Percentiles rank a stretch among this genome's conserved stretches.
Conservation (phyloP, 2,113 vertebrate genomes). For the Panthera leo region DNA sequence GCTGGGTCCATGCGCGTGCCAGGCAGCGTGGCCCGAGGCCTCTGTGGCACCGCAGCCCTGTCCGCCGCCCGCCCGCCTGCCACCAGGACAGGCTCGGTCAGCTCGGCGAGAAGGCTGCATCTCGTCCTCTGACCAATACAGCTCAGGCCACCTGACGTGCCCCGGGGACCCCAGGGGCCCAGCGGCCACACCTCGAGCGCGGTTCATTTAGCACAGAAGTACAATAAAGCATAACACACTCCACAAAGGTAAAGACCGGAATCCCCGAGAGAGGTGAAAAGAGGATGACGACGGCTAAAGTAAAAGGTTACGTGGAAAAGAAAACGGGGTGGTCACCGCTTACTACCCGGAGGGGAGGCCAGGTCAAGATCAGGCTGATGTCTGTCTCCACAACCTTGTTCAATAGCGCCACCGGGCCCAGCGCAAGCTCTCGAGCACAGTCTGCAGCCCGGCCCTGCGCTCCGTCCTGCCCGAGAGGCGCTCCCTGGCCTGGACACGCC, state of each 20-base stretch:
- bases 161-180: background rate
- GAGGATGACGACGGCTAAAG: background rate
- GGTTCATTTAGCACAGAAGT: background rate
- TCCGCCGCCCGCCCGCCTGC: fast-evolving
- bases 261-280: background rate
- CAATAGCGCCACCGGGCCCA: fast-evolving
- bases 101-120: fast-evolving
- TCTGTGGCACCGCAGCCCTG: fast-evolving
- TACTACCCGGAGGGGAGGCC: background rate
- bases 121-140: background rate
- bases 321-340: background rate
- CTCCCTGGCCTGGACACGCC: fast-evolving
- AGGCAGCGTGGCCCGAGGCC: fast-evolving
- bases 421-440: background rate
- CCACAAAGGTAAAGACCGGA: too few species aligned
- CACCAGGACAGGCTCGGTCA: too few species aligned
- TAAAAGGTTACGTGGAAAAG: too few species aligned
- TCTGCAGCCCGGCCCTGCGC: background rate
- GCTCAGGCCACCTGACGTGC: background rate
- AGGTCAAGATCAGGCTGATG: background rate
- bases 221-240: background rate
- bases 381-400: fast-evolving
- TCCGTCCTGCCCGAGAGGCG: background rate
- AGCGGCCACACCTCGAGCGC: background rate
- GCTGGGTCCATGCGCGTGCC: fast-evolving